Base-by-base conservation (phyloP, 1,140 invertebrate genomes). In the Drosophila willistoni region DNA sequence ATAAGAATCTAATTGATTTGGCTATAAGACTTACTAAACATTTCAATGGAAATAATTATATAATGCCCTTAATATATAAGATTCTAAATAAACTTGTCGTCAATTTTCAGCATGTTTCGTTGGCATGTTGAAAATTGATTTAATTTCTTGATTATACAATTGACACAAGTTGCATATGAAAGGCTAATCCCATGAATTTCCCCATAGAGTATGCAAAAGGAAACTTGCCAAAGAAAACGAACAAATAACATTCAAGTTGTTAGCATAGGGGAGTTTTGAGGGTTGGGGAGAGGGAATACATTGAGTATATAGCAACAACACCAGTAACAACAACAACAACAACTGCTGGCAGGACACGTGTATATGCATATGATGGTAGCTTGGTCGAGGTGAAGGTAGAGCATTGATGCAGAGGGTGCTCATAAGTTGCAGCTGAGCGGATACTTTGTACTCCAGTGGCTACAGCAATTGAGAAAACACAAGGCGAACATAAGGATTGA, bases 401-500 rank as follows among this genome's bases (percentile, higher is more conserved):
- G 36, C 29, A 29, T 29, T 56, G 33, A 56, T 44, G 36, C 13
- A 22, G 36, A 63, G 64, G 3, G 59, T 42, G 54, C 70, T 71
- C 76, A 73, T 81, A 81, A 78, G 83, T 79, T 87, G 76, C 82
- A 82, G 64, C 83, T 87, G 82, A 82, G 75, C 75, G 67, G 64
- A 87, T 86, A 86, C 69, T 85, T 87, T 82, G 75, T 77, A 82
- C 82, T 86, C 64, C 65, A 86, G 75, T 79, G 67, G 67, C 67
- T 69, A 71, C 76, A 66, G 71, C 75, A 71, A 77, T 77, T 71
- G 71, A 61, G 56, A 63, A 66, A 60, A 42, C 19, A 51, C 44
- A 36, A 54, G 64, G 17, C 44, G 19, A 51, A 60, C 61, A 80
- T 63, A 65, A 67, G 61, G 69, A 42, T 39, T 29, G 34, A 62